Evolutionary conservation across 2,888 invertebrate species (phyloP).

Genomic region (Xestia xanthographa): DNA sequence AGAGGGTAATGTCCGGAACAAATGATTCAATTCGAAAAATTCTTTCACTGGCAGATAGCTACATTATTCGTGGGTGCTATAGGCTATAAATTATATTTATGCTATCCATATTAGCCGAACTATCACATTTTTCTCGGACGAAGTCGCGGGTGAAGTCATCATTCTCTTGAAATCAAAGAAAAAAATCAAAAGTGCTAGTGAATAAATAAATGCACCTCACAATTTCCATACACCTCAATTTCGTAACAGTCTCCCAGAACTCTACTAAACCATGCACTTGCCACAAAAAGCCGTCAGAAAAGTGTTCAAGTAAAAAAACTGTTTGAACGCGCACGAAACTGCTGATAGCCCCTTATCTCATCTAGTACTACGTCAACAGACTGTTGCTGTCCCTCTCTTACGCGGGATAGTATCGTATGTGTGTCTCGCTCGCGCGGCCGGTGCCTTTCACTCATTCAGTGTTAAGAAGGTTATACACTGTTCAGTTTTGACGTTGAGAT

Average conservation of each 20-base stretch:
- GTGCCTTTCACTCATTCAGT: constrained; percentile 77
- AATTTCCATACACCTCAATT: constrained; percentile 26
- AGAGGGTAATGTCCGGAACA: too few species aligned
- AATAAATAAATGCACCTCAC: background rate
- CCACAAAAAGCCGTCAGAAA: constrained; percentile 60
- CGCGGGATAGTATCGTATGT: constrained; percentile 66
- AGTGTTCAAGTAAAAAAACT: constrained; percentile 76
- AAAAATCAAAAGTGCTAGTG: too few species aligned
- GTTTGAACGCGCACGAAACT: constrained; percentile 80
- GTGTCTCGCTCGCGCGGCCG: constrained; percentile 73
- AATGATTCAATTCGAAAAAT: too few species aligned
- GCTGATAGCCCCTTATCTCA: constrained; percentile 90
- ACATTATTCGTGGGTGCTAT: too few species aligned
- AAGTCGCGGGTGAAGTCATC: too few species aligned
- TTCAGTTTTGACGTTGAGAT: constrained; percentile 51
- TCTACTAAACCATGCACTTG: constrained; percentile 54
- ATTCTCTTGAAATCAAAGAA: too few species aligned
- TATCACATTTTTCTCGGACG: too few species aligned
- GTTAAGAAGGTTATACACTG: constrained; percentile 61
- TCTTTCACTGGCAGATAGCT: too few species aligned
- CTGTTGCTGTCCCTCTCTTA: constrained; percentile 77
- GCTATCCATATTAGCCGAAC: too few species aligned
- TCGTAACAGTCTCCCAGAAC: constrained; percentile 35
- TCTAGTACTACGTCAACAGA: constrained; percentile 90
- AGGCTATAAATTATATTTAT: too few species aligned